Base-by-base conservation (phyloP, 2,113 vertebrate species). In the Corythaixoides concolor region DNA sequence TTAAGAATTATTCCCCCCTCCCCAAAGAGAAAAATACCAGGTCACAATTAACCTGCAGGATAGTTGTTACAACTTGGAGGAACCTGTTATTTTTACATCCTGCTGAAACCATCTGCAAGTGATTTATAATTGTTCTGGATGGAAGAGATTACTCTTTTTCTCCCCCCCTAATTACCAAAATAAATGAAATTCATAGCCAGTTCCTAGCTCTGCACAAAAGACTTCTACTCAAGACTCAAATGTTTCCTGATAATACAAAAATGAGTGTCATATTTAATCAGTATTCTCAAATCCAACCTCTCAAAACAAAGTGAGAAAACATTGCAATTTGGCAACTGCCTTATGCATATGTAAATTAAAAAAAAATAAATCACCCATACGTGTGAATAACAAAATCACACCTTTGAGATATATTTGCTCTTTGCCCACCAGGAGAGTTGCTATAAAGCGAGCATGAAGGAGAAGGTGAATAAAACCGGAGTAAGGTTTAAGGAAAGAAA, bases 101-200 rank as follows among this genome's bases (percentile, higher is more conserved):
- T 74, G 87, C 90, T 95, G 76, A 94, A 97, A 75, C 45, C 66
- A 95, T 93, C 84, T 88, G 79, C 55, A 67, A 89, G 79, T 70
- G 67, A 91, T 97, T 88, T 93, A 41, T 94, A 96, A 94, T 50
- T 93, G 70, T 73, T 90, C 91, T 90, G 30, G 47, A 76, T 81
- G 35, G 75, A 82, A 93, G 66, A 85, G 30, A 49, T 75, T 68
- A 76, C n/a, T 69, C 64, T 90, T 30, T 73, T 85, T 66, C n/a
- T 72, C 86, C 60, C 72, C 55, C 47, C 63, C 82, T 90, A 93
- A 95, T 90, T 90, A 97, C 30, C 45, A 81, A 91, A 95, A 90
- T 53, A 66, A 59, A 86, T 89, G 70, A 82, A 91, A 89, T 66
- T 88, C 52, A 56, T 35, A 81, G 66, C 59, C 58, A 83, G 55